Conservation (phyloP, 1,140 invertebrate species). For the Acromyrmex echinatior region DNA sequence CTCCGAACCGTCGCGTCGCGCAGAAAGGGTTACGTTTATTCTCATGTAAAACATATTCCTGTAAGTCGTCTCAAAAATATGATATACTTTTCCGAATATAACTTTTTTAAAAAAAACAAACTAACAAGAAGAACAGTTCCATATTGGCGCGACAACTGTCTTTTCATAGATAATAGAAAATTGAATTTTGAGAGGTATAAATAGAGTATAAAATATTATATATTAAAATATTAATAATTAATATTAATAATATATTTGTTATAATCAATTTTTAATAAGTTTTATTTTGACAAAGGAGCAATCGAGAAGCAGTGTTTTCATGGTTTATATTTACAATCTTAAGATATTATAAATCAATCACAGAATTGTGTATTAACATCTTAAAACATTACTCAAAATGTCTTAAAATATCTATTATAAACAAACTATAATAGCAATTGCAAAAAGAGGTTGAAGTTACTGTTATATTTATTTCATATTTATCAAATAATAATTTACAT, state of each 20-base stretch:
- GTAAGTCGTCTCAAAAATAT: neutral
- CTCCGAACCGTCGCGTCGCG: neutral
- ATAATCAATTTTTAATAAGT: neutral
- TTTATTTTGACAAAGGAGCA: neutral
- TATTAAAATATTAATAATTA: neutral
- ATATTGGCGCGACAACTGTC: neutral
- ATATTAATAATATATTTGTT: neutral
- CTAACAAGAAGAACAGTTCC: neutral
- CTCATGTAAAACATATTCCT: neutral
- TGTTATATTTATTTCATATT: neutral
- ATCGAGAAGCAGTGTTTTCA: neutral
- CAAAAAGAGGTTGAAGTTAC: neutral
- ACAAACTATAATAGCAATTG: neutral
- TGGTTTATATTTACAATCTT: too few relatives aligned
- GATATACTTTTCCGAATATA: neutral
- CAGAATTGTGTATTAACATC: too few relatives aligned
- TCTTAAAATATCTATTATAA: neutral
- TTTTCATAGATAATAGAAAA: neutral
- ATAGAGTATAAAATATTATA: neutral
- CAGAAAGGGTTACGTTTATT: slow-evolving; percentile 37
- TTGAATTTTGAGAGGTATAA: neutral
- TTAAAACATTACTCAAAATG: neutral
- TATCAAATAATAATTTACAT: neutral
- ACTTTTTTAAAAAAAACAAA: neutral
- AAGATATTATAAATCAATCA: too few relatives aligned